phyloP scores from a whole-genome alignment of 2,888 invertebrate species.

The Rhogogaster chlorosoma region DNA sequence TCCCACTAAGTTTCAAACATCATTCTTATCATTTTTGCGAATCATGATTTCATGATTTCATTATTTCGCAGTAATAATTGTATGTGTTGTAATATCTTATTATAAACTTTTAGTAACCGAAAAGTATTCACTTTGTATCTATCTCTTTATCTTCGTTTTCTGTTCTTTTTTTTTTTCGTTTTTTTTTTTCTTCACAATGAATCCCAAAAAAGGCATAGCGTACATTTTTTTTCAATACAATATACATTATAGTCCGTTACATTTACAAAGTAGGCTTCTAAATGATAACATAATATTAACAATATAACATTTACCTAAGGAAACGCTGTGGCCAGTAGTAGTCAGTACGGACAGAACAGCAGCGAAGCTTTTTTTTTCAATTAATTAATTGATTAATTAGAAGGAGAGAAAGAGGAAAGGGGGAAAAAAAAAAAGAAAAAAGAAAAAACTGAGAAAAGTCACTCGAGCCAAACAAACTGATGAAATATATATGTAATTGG shows the following conservation, averaged over 20 bases:
- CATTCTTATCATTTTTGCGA: constrained; percentile 1
- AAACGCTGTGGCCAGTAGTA: constrained; percentile 15
- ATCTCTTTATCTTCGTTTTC: not conserved
- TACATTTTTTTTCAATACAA: constrained; percentile 35
- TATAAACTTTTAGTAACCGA: not conserved
- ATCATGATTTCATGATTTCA: constrained; percentile 4
- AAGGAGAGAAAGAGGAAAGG: not conserved
- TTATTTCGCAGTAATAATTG: not conserved
- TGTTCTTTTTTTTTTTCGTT: not conserved
- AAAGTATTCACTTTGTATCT: not conserved
- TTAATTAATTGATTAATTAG: not conserved
- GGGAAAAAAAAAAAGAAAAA: not conserved
- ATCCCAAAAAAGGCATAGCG: constrained; percentile 42
- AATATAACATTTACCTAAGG: constrained; percentile 33
- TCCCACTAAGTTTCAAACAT: not conserved
- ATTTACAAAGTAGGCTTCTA: constrained; percentile 39
- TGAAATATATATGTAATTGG: not conserved
- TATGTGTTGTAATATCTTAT: not conserved
- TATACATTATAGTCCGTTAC: constrained; percentile 46
- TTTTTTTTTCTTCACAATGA: constrained; percentile 11
- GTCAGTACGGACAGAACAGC: not conserved
- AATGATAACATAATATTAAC: constrained; percentile 40
- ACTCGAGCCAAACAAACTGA: constrained; percentile 39
- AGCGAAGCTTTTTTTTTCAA: not conserved
- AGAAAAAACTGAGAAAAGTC: not conserved